Conservation (phyloP, 2,888 invertebrate species). For the Drosophila ezoana region DNA sequence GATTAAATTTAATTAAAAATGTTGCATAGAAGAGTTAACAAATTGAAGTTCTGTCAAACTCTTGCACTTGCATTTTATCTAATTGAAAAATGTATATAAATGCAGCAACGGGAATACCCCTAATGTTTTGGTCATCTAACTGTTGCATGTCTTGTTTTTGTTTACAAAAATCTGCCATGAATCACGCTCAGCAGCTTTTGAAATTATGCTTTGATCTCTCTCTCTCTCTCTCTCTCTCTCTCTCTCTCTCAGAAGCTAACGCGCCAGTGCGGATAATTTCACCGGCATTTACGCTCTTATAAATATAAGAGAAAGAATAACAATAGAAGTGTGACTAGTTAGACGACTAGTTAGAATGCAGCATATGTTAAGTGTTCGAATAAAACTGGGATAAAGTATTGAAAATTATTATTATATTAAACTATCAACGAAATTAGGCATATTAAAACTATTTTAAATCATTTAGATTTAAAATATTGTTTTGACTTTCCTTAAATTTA, state of each 20-base stretch:
- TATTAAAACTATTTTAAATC: too few species aligned
- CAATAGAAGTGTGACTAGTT: not conserved
- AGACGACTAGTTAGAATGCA: not conserved
- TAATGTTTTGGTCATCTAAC: conserved; percentile 31
- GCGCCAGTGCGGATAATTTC: conserved; percentile 60
- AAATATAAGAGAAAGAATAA: conserved; percentile 16
- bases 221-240: not conserved
- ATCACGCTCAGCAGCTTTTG: conserved; percentile 1
- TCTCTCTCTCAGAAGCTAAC: not conserved
- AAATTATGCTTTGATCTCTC: conserved; percentile 8
- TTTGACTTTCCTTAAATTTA: not conserved
- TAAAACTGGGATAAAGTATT: too few species aligned
- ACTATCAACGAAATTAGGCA: too few species aligned
- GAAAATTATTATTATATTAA: too few species aligned
- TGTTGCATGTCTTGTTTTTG: conserved; percentile 66
- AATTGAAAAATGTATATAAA: not conserved
- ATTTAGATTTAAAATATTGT: not conserved
- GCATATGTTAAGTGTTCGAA: not conserved
- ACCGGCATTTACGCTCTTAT: conserved; percentile 31
- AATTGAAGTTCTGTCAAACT: too few species aligned
- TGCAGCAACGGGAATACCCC: not conserved
- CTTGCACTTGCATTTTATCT: not conserved
- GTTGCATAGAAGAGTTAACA: too few species aligned
- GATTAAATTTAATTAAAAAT: too few species aligned
- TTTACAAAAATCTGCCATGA: conserved; percentile 31